phyloP scores from a whole-genome alignment of 2,113 vertebrate species.

The Symphodus melops region DNA sequence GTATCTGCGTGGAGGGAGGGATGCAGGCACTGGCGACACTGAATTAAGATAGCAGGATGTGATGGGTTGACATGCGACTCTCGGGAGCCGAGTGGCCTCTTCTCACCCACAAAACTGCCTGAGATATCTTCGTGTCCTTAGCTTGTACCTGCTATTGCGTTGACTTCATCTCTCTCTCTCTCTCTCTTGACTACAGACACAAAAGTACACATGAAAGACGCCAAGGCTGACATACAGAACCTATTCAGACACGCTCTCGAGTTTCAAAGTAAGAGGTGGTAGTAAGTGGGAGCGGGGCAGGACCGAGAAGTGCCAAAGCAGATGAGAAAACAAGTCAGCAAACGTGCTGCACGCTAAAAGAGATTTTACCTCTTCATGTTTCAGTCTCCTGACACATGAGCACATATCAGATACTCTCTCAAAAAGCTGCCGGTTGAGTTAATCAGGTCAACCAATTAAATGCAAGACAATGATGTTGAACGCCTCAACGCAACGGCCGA shows the following conservation, averaged over 20 bases:
- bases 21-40: conserved; percentile 4
- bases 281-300: neutral
- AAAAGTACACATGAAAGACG: neutral
- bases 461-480: neutral
- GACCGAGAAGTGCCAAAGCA: conserved; percentile 5
- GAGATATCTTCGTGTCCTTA: conserved; percentile 21
- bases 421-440: neutral
- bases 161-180: neutral
- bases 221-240: neutral
- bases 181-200: neutral
- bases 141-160: conserved; percentile 22
- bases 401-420: neutral
- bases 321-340: neutral
- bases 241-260: neutral
- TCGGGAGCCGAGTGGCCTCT: conserved; percentile 26
- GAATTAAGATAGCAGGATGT: conserved; percentile 57
- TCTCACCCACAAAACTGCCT: conserved; percentile 25
- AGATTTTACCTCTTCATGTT: conserved; percentile 1
- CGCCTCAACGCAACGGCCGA: neutral
- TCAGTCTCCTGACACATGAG: neutral
- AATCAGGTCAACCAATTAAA: neutral
- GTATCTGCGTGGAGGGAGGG: conserved; percentile 8
- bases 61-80: conserved; percentile 56
- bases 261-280: neutral
- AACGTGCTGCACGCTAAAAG: neutral